A percentile compares a stretch with the other conserved stretches of the same genome.
Evolutionary conservation across 2,888 invertebrate species (phyloP).

Genomic region (Sinodicranocentrus sp.): DNA sequence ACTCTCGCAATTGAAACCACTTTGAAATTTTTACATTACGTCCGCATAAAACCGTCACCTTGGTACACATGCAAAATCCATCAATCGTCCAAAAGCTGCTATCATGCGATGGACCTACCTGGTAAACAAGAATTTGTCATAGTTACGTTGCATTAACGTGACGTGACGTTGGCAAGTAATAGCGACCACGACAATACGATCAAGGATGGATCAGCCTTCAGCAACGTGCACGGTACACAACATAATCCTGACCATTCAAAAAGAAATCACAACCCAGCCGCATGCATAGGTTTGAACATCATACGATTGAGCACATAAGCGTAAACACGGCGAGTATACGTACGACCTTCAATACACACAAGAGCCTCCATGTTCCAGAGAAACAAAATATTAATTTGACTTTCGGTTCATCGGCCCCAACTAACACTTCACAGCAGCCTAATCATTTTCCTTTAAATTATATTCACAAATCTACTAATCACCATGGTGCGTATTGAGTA

Average conservation of each 20-base stretch:
- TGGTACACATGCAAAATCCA: no score
- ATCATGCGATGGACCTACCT: no score
- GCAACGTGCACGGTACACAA: neutral
- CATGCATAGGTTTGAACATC: neutral
- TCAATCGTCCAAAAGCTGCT: no score
- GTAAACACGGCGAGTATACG: neutral
- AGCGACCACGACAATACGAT: neutral
- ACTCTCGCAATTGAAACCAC: no score
- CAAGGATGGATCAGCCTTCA: slow-evolving; percentile 16
- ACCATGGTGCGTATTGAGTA: neutral
- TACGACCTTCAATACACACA: slow-evolving; percentile 17
- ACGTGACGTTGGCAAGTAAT: no score
- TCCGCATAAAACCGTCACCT: no score
- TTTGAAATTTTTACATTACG: no score
- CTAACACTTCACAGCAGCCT: neutral
- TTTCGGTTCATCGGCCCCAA: slow-evolving; percentile 49
- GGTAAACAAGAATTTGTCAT: no score
- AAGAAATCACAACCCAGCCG: slow-evolving; percentile 21
- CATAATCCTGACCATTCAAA: no score
- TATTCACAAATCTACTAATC: neutral
- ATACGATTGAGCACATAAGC: neutral
- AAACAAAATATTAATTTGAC: neutral
- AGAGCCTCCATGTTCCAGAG: slow-evolving; percentile 33
- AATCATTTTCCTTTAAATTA: neutral
- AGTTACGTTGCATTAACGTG: no score